Evolutionary conservation across 92 coral and sea anemone species (phyloP).

Genomic region (Muricea muricata): DNA sequence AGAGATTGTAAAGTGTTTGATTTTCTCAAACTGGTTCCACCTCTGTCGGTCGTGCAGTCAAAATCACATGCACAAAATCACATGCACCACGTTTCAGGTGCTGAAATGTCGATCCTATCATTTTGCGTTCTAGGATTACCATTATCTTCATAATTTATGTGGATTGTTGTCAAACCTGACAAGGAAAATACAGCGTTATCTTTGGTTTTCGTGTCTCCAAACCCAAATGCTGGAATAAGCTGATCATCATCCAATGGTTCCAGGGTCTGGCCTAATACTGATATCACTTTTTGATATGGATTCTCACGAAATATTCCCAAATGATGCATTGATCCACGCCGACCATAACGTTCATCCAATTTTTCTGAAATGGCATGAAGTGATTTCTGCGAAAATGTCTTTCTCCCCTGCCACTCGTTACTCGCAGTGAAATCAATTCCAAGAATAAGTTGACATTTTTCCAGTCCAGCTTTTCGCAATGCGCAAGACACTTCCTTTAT

Average conservation of each 20-base stretch:
- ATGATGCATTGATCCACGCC: slow-evolving; percentile 26
- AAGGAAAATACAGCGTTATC: slow-evolving; percentile 86
- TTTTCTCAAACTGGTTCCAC: too few species aligned
- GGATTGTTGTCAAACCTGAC: slow-evolving; percentile 12
- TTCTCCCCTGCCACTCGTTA: slow-evolving; percentile 99
- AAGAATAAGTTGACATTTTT: slow-evolving; percentile 80
- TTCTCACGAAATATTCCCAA: slow-evolving; percentile 48
- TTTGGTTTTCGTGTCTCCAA: slow-evolving; percentile 87
- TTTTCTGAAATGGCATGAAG: slow-evolving; percentile 87
- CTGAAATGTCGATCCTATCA: too few species aligned
- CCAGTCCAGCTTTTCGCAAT: slow-evolving; percentile 82
- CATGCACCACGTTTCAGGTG: too few species aligned
- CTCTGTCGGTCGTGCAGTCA: too few species aligned
- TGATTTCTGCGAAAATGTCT: slow-evolving; percentile 76
- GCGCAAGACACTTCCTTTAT: slow-evolving; percentile 83
- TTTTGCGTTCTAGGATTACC: too few species aligned
- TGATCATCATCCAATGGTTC: slow-evolving; percentile 95
- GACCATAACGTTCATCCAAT: slow-evolving; percentile 42
- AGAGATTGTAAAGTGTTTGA: too few species aligned
- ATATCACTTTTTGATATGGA: slow-evolving; percentile 95
- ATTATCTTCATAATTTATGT: too few species aligned
- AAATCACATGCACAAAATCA: too few species aligned
- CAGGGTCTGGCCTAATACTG: slow-evolving; percentile 79
- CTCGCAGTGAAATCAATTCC: slow-evolving; percentile 98
- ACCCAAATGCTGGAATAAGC: slow-evolving; percentile 90